Evolutionary conservation across 2,797 vertebrate species (phyloP).

Genomic region (Chelidonichthys spinosus): DNA sequence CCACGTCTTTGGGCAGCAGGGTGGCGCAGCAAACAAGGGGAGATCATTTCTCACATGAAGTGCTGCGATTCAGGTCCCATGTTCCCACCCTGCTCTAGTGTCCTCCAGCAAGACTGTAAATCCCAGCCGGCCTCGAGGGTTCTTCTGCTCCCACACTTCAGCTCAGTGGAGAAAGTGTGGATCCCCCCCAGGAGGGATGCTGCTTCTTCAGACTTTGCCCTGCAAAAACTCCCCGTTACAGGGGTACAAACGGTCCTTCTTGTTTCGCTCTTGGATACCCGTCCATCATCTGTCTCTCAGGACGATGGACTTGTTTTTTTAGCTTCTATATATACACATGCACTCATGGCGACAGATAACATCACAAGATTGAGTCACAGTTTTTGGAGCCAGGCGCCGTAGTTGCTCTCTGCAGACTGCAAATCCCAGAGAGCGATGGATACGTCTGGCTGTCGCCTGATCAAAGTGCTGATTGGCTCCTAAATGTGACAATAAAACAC

Average conservation of each 20-base stretch:
- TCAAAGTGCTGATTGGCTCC: too few relatives aligned
- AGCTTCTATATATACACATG: too few relatives aligned
- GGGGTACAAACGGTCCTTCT: background rate
- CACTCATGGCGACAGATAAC: too few relatives aligned
- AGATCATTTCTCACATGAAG: slow-evolving; percentile 56
- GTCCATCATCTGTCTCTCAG: too few relatives aligned
- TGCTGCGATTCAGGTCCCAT: slow-evolving; percentile 24
- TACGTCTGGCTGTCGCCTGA: too few relatives aligned
- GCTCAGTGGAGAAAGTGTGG: background rate
- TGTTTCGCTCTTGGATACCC: background rate
- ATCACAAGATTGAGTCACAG: too few relatives aligned
- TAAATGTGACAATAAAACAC: too few relatives aligned
- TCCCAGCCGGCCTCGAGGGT: slow-evolving; percentile 34
- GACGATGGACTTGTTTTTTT: too few relatives aligned
- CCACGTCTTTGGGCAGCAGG: slow-evolving; percentile 39
- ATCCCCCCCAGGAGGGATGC: too few relatives aligned
- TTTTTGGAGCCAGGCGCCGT: too few relatives aligned
- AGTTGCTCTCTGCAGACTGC: too few relatives aligned
- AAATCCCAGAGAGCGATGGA: too few relatives aligned
- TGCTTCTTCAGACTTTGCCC: background rate
- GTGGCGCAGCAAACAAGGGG: slow-evolving; percentile 27
- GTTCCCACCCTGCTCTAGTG: slow-evolving; percentile 27
- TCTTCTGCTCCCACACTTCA: slow-evolving; percentile 21
- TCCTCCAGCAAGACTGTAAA: slow-evolving; percentile 45
- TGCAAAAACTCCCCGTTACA: background rate